These are phyloP conservation scores for Liodrosophila aerea DNA, from an alignment of 2,888 invertebrate species.

Conservation along the genomic window DNA sequence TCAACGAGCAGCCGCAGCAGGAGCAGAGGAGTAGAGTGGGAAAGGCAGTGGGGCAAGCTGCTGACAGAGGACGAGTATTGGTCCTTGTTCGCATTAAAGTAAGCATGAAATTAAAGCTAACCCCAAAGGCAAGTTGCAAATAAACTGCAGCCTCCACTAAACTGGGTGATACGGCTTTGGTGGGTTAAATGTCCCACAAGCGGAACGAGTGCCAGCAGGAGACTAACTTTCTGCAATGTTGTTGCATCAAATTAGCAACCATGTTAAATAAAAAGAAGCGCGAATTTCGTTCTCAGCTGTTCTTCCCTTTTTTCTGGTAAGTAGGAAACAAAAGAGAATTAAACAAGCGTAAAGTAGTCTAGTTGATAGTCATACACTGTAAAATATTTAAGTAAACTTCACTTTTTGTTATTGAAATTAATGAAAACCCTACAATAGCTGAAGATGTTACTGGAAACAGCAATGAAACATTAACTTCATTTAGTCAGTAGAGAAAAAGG, in stretches of 20 bases:
- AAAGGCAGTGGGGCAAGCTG: background rate
- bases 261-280: slow-evolving; percentile 64
- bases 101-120: slow-evolving; percentile 81
- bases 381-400: no score
- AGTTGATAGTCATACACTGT: slow-evolving; percentile 16
- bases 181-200: background rate
- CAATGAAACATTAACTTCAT: no score
- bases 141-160: slow-evolving; percentile 52
- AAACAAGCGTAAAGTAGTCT: slow-evolving; percentile 19
- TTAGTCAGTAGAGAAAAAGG: no score
- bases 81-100: slow-evolving; percentile 75
- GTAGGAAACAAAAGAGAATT: slow-evolving; percentile 22
- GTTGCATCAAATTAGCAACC: slow-evolving; percentile 72
- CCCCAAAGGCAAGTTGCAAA: slow-evolving; percentile 64
- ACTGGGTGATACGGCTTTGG: background rate
- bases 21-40: background rate
- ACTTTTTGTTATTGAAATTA: no score
- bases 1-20: slow-evolving; percentile 39
- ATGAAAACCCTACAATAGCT: no score
- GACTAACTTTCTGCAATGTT: slow-evolving; percentile 58
- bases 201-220: background rate
- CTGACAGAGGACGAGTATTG: slow-evolving; percentile 21
- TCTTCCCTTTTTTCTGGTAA: slow-evolving; percentile 24
- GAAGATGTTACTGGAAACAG: no score
- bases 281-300: slow-evolving; percentile 40